Conservation (phyloP, 2,113 vertebrate genomes). For the Tinamus guttatus region DNA sequence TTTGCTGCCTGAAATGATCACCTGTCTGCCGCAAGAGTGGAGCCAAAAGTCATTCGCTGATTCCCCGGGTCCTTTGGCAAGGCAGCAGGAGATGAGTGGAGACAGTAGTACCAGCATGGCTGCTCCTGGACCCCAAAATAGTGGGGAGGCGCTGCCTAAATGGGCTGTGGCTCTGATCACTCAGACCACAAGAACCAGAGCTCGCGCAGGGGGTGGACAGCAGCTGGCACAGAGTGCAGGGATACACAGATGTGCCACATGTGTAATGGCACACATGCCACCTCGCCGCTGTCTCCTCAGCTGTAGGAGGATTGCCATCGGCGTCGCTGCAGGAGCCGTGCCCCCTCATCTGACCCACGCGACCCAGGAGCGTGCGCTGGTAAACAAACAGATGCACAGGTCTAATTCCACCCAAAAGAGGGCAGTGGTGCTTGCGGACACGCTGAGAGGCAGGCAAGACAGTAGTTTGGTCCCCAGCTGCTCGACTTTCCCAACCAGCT, state of each 20-base stretch:
- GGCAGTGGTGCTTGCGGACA: slow-evolving; percentile 43
- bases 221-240: not conserved
- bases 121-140: not conserved
- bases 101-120: rapidly evolving
- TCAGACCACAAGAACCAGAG: not conserved
- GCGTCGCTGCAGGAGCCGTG: not conserved
- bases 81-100: not conserved
- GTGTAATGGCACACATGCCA: rapidly evolving
- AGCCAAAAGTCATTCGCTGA: not conserved
- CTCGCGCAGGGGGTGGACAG: not conserved
- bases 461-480: slow-evolving; percentile 7
- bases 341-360: not conserved
- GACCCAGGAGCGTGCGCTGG: rapidly evolving
- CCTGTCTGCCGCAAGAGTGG: not conserved
- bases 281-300: not conserved
- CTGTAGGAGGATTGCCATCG: rapidly evolving
- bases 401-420: slow-evolving; percentile 63
- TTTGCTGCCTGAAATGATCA: not conserved
- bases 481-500: slow-evolving; percentile 32
- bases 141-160: not conserved
- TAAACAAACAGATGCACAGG: not conserved
- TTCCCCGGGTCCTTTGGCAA: not conserved
- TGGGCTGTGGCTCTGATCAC: not conserved
- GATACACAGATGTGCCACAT: not conserved
- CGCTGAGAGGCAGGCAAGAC: not conserved